Evolutionary conservation across 1,140 invertebrate genomes (phyloP).

Genomic region (Penaeus japonicus): DNA sequence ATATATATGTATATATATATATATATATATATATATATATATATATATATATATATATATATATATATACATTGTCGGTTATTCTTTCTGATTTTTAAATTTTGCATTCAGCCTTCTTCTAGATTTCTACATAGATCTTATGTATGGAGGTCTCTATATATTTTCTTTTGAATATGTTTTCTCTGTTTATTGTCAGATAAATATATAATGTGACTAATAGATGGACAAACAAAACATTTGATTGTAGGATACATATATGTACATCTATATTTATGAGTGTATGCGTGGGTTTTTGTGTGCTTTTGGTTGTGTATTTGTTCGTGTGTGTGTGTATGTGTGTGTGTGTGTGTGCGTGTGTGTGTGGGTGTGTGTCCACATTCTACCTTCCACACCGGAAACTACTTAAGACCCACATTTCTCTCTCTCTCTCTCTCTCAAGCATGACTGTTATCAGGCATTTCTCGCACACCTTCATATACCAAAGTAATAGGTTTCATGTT

Average conservation of each 20-base stretch:
- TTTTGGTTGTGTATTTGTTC: neutral
- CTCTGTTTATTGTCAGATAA: neutral
- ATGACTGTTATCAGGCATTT: too few species aligned
- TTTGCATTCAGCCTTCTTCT: neutral
- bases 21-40: constrained; percentile 12
- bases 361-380: too few species aligned
- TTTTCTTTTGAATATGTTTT: neutral
- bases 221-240: too few species aligned
- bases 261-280: neutral
- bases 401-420: too few species aligned
- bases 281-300: neutral
- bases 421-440: too few species aligned
- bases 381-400: too few species aligned
- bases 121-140: too few species aligned
- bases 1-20: neutral
- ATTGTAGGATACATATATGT: neutral
- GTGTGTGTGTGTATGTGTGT: neutral
- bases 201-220: too few species aligned
- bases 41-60: constrained; percentile 8
- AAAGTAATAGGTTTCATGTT: too few species aligned
- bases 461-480: too few species aligned
- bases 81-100: neutral
- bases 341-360: neutral
- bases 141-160: neutral
- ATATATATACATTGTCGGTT: neutral